phyloP scores from a whole-genome alignment of 2,113 vertebrate genomes.

The Gymnorhina tibicen region DNA sequence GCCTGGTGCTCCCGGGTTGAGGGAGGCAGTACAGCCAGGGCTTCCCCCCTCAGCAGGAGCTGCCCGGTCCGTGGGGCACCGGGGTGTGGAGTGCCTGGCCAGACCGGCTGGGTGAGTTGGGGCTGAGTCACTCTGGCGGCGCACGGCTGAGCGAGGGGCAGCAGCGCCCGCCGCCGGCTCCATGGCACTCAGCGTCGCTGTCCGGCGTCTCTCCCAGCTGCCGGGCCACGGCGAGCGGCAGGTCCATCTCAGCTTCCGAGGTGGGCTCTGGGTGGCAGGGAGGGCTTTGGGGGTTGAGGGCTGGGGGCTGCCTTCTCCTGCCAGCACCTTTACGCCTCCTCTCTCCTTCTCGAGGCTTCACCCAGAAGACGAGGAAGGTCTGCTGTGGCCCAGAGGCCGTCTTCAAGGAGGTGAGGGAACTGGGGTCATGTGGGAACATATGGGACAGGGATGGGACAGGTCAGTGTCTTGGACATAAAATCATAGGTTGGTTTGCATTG shows the following conservation, averaged over 20 bases:
- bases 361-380: conserved; percentile 85
- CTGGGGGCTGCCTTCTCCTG: not conserved
- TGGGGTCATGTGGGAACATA: not conserved
- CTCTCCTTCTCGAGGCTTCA: conserved; percentile 74
- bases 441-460: not conserved
- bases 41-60: not conserved
- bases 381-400: conserved; percentile 77
- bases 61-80: not conserved
- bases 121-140: conserved; percentile 28
- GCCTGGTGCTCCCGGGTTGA: rapidly evolving
- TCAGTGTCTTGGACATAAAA: not conserved
- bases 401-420: conserved; percentile 83
- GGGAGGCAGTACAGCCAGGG: not conserved
- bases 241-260: conserved; percentile 84
- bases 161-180: not conserved
- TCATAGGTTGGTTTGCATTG: not conserved
- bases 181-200: conserved; percentile 83
- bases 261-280: conserved; percentile 44
- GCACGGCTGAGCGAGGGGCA: not conserved
- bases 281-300: not conserved
- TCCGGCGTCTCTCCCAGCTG: conserved; percentile 79
- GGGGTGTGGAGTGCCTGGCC: conserved; percentile 20
- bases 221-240: conserved; percentile 82
- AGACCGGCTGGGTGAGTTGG: conserved; percentile 54
- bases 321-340: not conserved